phyloP scores from a whole-genome alignment of 1,140 invertebrate species.

The Bradysia coprophila region DNA sequence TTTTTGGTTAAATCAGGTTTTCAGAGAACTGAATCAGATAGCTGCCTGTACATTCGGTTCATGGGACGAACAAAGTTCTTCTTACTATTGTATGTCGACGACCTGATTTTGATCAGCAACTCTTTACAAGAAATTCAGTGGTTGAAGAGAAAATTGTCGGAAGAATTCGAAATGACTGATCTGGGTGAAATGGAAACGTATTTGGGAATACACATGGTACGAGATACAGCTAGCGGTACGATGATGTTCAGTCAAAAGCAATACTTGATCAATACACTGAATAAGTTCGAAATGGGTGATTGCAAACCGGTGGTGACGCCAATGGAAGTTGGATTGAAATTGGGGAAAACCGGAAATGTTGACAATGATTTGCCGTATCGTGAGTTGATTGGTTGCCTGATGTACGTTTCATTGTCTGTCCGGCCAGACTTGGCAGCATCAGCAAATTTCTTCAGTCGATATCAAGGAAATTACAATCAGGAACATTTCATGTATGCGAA shows the following conservation, averaged over 20 bases:
- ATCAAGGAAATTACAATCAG: conserved; percentile 15
- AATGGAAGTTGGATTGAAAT: conserved; percentile 12
- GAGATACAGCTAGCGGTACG: conserved; percentile 9
- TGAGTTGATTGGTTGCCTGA: not conserved
- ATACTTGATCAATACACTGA: conserved; percentile 18
- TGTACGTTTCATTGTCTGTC: conserved; percentile 8
- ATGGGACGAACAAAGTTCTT: conserved; percentile 5
- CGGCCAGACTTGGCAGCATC: conserved; percentile 27
- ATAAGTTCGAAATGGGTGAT: conserved; percentile 17
- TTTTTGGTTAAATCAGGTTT: conserved; percentile 11
- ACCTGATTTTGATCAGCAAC: conserved; percentile 6
- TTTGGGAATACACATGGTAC: conserved; percentile 18
- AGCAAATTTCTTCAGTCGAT: conserved; percentile 24
- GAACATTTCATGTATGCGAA: conserved; percentile 24
- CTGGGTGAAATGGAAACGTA: conserved; percentile 12
- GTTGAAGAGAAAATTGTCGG: not conserved
- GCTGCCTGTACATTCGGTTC: conserved; percentile 9
- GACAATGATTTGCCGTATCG: not conserved
- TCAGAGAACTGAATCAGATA: conserved; percentile 10
- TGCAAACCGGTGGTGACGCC: conserved; percentile 17
- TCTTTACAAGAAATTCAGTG: not conserved
- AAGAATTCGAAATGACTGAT: conserved; percentile 16
- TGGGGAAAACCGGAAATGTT: conserved; percentile 6
- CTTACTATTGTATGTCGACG: conserved; percentile 9
- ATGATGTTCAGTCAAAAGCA: conserved; percentile 13